Conservation (phyloP, 1,140 invertebrate species). For the Littorina saxatilis region DNA sequence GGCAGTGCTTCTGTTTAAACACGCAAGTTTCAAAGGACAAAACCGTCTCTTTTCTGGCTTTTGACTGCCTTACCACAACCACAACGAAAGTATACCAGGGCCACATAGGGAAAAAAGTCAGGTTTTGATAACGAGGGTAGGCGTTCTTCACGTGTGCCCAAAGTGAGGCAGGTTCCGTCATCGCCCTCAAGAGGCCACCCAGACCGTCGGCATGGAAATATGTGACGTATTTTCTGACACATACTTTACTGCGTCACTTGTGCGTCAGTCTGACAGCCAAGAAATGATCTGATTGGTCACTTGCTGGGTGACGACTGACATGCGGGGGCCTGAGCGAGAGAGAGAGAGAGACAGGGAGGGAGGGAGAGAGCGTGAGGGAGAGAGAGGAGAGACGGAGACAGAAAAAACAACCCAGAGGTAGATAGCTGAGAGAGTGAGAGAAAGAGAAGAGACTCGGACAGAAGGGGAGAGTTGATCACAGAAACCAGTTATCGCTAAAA, state of each 20-base stretch:
- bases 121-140: too few relatives aligned
- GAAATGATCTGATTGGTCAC: not conserved
- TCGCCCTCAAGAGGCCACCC: not conserved
- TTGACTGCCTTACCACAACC: too few relatives aligned
- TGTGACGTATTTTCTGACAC: not conserved
- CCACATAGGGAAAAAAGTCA: too few relatives aligned
- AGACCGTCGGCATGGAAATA: not conserved
- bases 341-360: constrained; percentile 14
- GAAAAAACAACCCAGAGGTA: not conserved
- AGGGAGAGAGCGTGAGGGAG: not conserved
- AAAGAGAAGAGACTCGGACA: constrained; percentile 1
- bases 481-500: too few relatives aligned
- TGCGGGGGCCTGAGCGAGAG: not conserved
- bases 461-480: not conserved
- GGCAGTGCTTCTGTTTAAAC: too few relatives aligned
- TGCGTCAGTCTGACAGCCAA: not conserved
- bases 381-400: not conserved
- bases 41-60: too few relatives aligned
- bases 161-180: not conserved
- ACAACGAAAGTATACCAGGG: too few relatives aligned
- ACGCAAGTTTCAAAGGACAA: too few relatives aligned
- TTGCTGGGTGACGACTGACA: not conserved
- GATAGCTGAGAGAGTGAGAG: not conserved
- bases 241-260: not conserved
- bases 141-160: too few relatives aligned